Evolutionary conservation across 2,113 vertebrate species (phyloP), one percentile per base, ranked within the genome.

Genomic region (Microcebus jonahi): DNA sequence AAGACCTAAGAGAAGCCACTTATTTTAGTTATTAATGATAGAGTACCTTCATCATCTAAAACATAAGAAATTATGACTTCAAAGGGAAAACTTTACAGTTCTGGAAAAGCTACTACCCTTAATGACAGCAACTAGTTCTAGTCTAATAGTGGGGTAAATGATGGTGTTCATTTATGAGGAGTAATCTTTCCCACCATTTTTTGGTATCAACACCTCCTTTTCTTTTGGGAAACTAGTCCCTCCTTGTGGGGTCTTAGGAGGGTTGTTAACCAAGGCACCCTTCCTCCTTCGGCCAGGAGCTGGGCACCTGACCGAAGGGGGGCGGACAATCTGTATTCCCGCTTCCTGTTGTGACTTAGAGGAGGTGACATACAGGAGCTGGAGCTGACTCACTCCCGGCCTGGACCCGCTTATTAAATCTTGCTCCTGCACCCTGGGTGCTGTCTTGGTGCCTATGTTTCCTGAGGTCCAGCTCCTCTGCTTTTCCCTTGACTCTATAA

Each of bases 361-460:
- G 25, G 11, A 36, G 27, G 25, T 17, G 12, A 27, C 31, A 45
- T 2, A 36, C 9, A 83, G 57, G 75, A 39, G 18, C 7, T 48
- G 25, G 8, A 39, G 17, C 2, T n/a, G 6, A 55, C 7, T 55
- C 8, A 2, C 4, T 27, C 15, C 0, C 8, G 50, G 53, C 15
- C 8, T 20, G 7, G 25, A 23, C 8, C 48, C 27, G 12, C 31
- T n/a, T 34, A 8, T 15, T 73, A 42, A 29, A 39, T 23, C 17
- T 34, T 50, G 29, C 23, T 55, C 5, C 4, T 1, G 45, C 21
- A 39, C 13, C 8, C 45, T 31, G 29, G 53, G 45, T 55, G 25
- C 50, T 53, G 14, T 34, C 20, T 53, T 15, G n/a, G 31, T 36
- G 18, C 65, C 55, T 50, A 50, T 8, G 18, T 31, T 79, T 82